Percentiles rank a stretch among this genome's conserved stretches.
These are phyloP conservation scores for Buceros bicornis DNA, from an alignment of 2,797 vertebrate species.

Conservation along the genomic window DNA sequence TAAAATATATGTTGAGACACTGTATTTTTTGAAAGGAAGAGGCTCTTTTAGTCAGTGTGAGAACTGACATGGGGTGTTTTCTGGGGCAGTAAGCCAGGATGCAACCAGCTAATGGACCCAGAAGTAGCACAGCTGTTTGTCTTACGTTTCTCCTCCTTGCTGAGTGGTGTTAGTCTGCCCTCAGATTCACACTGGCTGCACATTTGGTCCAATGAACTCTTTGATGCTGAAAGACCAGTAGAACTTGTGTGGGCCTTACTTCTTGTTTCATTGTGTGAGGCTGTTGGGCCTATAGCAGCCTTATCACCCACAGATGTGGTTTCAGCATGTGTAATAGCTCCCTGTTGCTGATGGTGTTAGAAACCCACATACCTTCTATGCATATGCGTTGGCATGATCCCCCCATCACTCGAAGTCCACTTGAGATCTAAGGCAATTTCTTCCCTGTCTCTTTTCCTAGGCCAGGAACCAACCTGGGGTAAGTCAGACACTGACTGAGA, in stretches of 20 bases:
- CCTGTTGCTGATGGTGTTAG: not conserved
- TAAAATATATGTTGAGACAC: not conserved
- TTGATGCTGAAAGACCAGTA: not conserved
- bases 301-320: not conserved
- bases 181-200: not conserved
- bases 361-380: not conserved
- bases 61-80: not conserved
- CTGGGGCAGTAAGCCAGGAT: not conserved
- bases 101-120: not conserved
- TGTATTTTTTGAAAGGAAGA: not conserved
- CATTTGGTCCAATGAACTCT: not conserved
- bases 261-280: not conserved
- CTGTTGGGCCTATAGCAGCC: not conserved
- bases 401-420: too few species aligned
- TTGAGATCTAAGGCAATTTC: too few species aligned
- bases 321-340: not conserved
- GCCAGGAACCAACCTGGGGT: too few species aligned
- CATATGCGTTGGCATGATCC: too few species aligned
- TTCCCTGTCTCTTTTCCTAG: too few species aligned
- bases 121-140: not conserved
- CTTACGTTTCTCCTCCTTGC: not conserved
- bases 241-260: not conserved
- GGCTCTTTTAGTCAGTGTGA: not conserved
- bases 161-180: not conserved
- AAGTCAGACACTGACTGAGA: too few species aligned